Conservation (phyloP, 2,113 vertebrate genomes). For the Plecturocebus donacophilus region DNA sequence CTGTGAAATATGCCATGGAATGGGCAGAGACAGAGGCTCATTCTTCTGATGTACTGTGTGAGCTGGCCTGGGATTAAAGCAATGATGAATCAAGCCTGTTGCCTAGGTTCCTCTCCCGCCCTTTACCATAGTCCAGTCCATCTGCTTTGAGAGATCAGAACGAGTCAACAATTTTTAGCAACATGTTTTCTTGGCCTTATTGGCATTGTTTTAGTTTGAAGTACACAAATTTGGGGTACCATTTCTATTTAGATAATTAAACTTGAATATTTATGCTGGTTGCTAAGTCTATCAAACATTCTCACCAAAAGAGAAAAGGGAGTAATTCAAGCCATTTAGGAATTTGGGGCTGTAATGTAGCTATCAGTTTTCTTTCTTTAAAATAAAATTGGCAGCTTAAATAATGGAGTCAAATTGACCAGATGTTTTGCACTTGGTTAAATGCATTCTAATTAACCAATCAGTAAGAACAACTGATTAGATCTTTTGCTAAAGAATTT, state of each 20-base stretch:
- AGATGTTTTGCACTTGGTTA: slow-evolving; percentile 50
- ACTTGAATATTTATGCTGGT: neutral
- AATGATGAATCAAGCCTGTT: neutral
- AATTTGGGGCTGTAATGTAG: neutral
- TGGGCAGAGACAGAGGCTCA: neutral
- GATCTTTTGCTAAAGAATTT: slow-evolving; percentile 50
- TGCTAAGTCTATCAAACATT: neutral
- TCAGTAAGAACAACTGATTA: slow-evolving; percentile 52
- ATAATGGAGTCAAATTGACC: slow-evolving; percentile 26
- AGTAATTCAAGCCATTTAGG: neutral
- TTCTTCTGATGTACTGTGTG: neutral
- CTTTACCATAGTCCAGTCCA: neutral
- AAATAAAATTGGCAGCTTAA: slow-evolving; percentile 57
- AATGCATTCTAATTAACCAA: slow-evolving; percentile 52
- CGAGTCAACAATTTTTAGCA: neutral
- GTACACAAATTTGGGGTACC: neutral
- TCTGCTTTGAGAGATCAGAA: neutral
- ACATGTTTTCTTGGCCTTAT: neutral
- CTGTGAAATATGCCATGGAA: neutral
- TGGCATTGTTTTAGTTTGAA: neutral
- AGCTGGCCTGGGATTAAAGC: neutral
- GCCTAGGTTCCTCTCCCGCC: neutral
- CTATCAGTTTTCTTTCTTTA: neutral
- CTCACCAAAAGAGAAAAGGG: neutral
- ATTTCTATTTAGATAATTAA: neutral